Evolutionary conservation across 2,888 invertebrate genomes (phyloP), one percentile per base, ranked within the genome.

Genomic region (Dryobota labecula): DNA sequence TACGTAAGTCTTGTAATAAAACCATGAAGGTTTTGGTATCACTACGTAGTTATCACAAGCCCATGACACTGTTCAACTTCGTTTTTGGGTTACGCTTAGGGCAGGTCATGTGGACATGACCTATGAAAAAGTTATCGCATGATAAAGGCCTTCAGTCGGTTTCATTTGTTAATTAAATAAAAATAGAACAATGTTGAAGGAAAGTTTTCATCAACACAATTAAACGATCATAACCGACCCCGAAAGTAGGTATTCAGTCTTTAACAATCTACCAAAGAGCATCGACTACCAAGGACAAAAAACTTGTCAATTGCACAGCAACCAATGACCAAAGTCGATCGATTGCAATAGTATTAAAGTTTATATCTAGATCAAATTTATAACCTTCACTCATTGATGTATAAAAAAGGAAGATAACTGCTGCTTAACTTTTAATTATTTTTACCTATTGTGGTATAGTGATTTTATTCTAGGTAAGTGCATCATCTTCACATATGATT

Each of bases 311-410:
- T 51, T 49, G 73, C 36, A 36, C 20, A 60, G 43, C 20, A 57
- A 33, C 33, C 18, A 38, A 53, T 61, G 11, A 45, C 33, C 13
- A 20, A 73, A 27, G 41, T 2, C 65, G n/a, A 79, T 73, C 74
- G 65, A 74, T 66, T 30, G 18, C 18, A 73, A 53, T 80, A 18
- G 30, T 30, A 80, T 62, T 56, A 24, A 62, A 57, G 41, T 47
- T 64, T 36, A 51, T 57, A 78, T 57, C 56, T 70, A 61, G 74
- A 74, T 78, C 24, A 13, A 47, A 33, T 8, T 45, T 20, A 9
- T 41, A 43, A 38, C 53, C 58, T 72, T 60, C 53, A 6, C 0
- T 15, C 13, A 56, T 61, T 49, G 60, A 78, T n/a, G n/a, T n/a
- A n/a, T n/a, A n/a, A n/a, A n/a, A n/a, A n/a, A n/a, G n/a, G n/a